These are phyloP conservation scores for Aldrovandia affinis DNA, from an alignment of 2,797 vertebrate species.

Conservation along the genomic window DNA sequence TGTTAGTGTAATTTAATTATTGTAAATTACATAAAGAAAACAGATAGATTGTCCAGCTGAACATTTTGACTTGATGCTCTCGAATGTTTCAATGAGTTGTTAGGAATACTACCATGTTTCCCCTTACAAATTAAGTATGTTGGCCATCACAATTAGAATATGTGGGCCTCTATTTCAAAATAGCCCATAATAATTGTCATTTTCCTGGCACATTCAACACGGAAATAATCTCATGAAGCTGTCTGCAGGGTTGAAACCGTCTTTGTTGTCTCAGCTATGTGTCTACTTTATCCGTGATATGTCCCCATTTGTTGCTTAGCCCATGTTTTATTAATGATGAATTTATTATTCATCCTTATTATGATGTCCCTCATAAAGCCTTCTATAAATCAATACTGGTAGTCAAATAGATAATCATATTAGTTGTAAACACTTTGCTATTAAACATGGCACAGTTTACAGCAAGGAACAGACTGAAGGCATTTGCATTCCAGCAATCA, in stretches of 20 bases:
- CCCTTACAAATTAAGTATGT: not conserved
- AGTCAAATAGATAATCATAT: conserved; percentile 29
- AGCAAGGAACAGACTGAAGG: conserved; percentile 42
- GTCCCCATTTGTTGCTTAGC: not conserved
- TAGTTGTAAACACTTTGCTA: conserved; percentile 48
- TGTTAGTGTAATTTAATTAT: not conserved
- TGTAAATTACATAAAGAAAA: not conserved
- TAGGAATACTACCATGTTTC: not conserved
- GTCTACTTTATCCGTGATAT: not conserved
- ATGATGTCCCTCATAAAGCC: not conserved
- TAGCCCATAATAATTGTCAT: conserved; percentile 1
- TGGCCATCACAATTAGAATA: not conserved
- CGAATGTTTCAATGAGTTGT: not conserved
- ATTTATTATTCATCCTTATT: not conserved
- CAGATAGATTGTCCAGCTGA: not conserved
- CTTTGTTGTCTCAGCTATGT: not conserved
- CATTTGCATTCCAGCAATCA: conserved; percentile 45
- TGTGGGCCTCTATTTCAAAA: conserved; percentile 4
- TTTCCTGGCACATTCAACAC: conserved; percentile 3
- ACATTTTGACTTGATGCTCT: not conserved
- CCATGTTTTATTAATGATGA: not conserved
- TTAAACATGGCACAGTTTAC: conserved; percentile 46
- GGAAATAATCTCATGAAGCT: not conserved
- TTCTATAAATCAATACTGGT: conserved; percentile 30
- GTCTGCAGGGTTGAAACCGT: not conserved